Percentiles rank a stretch among this genome's conserved stretches.
Evolutionary conservation across 2,888 invertebrate genomes (phyloP).

Genomic region (Zhengitettix transpicula): DNA sequence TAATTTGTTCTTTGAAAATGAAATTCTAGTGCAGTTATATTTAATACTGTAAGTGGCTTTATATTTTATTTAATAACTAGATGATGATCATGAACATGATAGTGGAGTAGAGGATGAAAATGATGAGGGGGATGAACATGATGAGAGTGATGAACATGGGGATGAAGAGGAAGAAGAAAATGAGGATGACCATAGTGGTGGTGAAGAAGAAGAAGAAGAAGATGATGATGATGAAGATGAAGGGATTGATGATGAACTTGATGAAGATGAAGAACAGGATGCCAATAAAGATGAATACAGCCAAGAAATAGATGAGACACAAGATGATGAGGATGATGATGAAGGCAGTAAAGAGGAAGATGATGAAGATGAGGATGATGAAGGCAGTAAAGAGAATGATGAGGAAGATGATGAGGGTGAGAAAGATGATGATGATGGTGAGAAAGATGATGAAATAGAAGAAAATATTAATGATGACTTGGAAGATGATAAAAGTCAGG

Average conservation of each 20-base stretch:
- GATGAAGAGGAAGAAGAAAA: too few relatives aligned
- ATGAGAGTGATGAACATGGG: too few relatives aligned
- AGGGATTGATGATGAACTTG: conserved; percentile 17
- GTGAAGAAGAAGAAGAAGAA: background rate
- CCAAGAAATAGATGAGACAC: conserved; percentile 14
- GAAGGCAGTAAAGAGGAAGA: conserved; percentile 16
- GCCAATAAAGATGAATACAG: conserved; percentile 18
- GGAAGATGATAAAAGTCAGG: background rate
- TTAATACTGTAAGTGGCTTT: background rate
- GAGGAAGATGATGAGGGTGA: conserved; percentile 19
- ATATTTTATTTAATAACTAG: conserved; percentile 10
- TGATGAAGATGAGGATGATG: background rate
- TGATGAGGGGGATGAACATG: conserved; percentile 11
- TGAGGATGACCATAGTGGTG: too few relatives aligned
- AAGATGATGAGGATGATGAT: conserved; percentile 22
- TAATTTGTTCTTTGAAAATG: background rate
- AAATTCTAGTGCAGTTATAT: background rate
- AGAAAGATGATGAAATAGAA: conserved; percentile 1
- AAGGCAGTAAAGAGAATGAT: conserved; percentile 3
- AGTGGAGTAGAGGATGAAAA: conserved; percentile 18
- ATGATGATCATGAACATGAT: conserved; percentile 24
- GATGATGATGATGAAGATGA: conserved; percentile 16
- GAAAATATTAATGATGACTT: background rate
- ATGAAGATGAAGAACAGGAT: conserved; percentile 16
- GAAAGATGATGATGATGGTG: conserved; percentile 5